These are phyloP conservation scores for Diorhabda carinulata DNA, from an alignment of 1,140 invertebrate genomes.

Conservation along the genomic window DNA sequence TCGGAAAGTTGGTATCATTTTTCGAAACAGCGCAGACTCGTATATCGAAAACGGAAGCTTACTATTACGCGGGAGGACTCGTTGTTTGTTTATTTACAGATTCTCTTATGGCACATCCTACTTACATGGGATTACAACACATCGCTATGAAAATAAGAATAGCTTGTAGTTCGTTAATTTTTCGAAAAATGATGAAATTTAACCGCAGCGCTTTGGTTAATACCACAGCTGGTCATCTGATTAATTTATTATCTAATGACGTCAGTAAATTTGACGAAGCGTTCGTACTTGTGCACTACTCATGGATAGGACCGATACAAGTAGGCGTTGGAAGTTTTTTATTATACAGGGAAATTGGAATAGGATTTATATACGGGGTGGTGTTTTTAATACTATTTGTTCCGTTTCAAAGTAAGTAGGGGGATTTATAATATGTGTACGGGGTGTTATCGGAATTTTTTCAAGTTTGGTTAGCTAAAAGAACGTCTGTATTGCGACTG, in stretches of 20 bases:
- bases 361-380: slow-evolving; percentile 72
- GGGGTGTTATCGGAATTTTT: background rate
- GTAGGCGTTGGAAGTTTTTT: slow-evolving; percentile 68
- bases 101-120: slow-evolving; percentile 71
- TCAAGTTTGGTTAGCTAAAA: slow-evolving; percentile 34
- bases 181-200: slow-evolving; percentile 72
- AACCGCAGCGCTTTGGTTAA: slow-evolving; percentile 69
- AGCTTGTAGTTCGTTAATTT: slow-evolving; percentile 75
- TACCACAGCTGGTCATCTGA: slow-evolving; percentile 76
- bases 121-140: slow-evolving; percentile 66
- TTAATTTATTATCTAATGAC: slow-evolving; percentile 85
- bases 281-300: slow-evolving; percentile 60
- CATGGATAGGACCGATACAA: slow-evolving; percentile 72
- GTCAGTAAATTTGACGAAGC: slow-evolving; percentile 67
- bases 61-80: slow-evolving; percentile 65
- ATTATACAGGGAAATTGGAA: slow-evolving; percentile 68
- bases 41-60: slow-evolving; percentile 52
- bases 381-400: slow-evolving; percentile 76
- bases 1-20: slow-evolving; percentile 26
- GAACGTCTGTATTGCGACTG: slow-evolving; percentile 51
- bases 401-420: slow-evolving; percentile 68
- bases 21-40: slow-evolving; percentile 20
- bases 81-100: slow-evolving; percentile 61
- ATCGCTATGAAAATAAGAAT: slow-evolving; percentile 79
- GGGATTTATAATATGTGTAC: background rate